Evolutionary conservation across 2,797 vertebrate species (phyloP), one percentile per base, ranked within the genome.

Genomic region (Xiphorhynchus erythropygius): DNA sequence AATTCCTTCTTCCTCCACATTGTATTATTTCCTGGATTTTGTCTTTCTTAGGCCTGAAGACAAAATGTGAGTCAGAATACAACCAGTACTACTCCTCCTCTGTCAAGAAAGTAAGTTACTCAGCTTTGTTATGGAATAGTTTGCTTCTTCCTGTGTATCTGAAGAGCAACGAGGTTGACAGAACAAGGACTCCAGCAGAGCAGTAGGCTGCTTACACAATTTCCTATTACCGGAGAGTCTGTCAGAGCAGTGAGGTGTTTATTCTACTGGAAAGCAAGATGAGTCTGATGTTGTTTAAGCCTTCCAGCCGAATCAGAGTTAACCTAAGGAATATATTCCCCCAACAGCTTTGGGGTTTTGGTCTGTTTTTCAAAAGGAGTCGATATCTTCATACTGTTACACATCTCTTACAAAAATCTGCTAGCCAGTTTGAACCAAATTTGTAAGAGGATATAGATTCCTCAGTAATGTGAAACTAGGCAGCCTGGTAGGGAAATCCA

Each of bases 191-290:
- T 94, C 68, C 83, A 91, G 73, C 12, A 1, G 65, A 92, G 50
- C 28, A 84, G 46, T 60, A 73, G 76, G 57, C 50, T 90, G 69
- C 89, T 94, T 79, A 84, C 80, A 80, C 62, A 57, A 44, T 78
- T 91, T 84, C 83, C 80, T 52, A 59, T 90, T 86, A 93, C 59
- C 47, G 80, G 27, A 25, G 25, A 88, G 52, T 52, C 67, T 65
- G 83, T 90, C 73, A 86, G 65, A 87, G 67, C 47, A 84, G 42
- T 8, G 35, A 95, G 49, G 33, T 84, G 35, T 90, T 93, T 81
- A 90, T 95, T 84, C 67, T 69, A 39, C 77, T 69, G 74, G 88
- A 97, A 94, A 76, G 42, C 16, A 94, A 69, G 79, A 13, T 71
- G 50, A 47, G 33, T 79, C 63, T 81, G 76, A 41, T 69, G 39